phyloP scores from a whole-genome alignment of 2,797 vertebrate species.

The Danio albolineatus region DNA sequence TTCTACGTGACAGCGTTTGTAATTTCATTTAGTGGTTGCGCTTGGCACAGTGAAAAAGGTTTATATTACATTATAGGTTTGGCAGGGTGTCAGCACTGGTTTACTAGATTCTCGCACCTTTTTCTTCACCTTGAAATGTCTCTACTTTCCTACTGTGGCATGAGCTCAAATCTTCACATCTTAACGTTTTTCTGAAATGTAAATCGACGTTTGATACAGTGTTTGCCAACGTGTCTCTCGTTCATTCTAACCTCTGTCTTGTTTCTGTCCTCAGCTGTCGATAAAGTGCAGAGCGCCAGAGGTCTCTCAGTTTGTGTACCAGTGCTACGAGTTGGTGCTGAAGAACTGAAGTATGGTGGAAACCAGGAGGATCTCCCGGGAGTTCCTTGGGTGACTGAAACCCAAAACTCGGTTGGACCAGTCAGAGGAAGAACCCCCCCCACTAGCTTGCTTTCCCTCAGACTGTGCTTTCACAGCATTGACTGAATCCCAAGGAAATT shows the following conservation, averaged over 20 bases:
- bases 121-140: constrained; percentile 2
- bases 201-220: not conserved
- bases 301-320: constrained; percentile 90
- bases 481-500: constrained; percentile 21
- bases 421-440: not conserved
- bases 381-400: not conserved
- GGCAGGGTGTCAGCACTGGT: not conserved
- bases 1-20: not conserved
- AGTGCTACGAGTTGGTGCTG: constrained; percentile 91
- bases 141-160: constrained; percentile 1
- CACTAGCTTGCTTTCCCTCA: constrained; percentile 33
- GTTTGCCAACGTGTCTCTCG: not conserved
- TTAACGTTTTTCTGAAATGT: not conserved
- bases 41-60: constrained; percentile 6
- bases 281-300: constrained; percentile 94
- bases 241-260: constrained; percentile 23
- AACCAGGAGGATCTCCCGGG: not conserved
- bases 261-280: constrained; percentile 80
- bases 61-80: constrained; percentile 12
- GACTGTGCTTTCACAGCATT: constrained; percentile 33
- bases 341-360: constrained; percentile 84
- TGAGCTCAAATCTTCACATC: constrained; percentile 19
- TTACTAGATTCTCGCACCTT: constrained; percentile 6
- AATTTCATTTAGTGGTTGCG: not conserved
- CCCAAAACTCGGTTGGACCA: constrained; percentile 17